phyloP scores from a whole-genome alignment of 2,113 vertebrate species.

The Arvicanthis niloticus region DNA sequence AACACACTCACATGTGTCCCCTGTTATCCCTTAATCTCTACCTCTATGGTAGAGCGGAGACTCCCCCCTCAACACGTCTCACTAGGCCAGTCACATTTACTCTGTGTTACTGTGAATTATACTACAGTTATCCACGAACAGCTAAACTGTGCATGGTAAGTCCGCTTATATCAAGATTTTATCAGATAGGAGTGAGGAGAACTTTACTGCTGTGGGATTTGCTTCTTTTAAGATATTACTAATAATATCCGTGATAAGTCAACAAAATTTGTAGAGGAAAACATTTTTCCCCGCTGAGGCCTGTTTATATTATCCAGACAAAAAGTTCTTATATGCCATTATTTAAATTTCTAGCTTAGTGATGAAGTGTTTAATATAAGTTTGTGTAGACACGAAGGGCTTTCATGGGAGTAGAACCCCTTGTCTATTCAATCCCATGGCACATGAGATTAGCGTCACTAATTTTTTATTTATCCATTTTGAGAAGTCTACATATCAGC shows the following conservation, averaged over 20 bases:
- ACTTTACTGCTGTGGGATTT: background rate
- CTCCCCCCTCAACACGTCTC: background rate
- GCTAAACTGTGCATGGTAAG: background rate
- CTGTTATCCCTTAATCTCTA: background rate
- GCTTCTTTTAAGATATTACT: conserved; percentile 13
- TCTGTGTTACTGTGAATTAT: background rate
- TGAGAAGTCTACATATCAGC: conserved; percentile 29
- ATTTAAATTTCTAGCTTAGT: conserved; percentile 45
- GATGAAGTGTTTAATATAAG: conserved; percentile 54
- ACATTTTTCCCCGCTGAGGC: background rate
- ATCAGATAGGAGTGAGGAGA: background rate
- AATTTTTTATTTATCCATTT: background rate
- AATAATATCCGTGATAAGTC: background rate
- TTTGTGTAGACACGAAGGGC: background rate
- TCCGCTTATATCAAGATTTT: background rate
- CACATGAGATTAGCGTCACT: background rate
- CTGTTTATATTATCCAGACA: background rate
- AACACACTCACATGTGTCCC: background rate
- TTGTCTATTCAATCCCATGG: background rate
- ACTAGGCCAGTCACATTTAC: background rate
- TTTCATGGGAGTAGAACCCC: background rate
- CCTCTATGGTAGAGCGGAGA: background rate
- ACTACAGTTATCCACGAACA: background rate
- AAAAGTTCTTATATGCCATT: background rate
- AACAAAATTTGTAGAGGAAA: background rate